A percentile compares a stretch with the other conserved stretches of the same genome.
phyloP scores from a whole-genome alignment of 2,888 invertebrate genomes.

The Caenorhabditis doughertyi region DNA sequence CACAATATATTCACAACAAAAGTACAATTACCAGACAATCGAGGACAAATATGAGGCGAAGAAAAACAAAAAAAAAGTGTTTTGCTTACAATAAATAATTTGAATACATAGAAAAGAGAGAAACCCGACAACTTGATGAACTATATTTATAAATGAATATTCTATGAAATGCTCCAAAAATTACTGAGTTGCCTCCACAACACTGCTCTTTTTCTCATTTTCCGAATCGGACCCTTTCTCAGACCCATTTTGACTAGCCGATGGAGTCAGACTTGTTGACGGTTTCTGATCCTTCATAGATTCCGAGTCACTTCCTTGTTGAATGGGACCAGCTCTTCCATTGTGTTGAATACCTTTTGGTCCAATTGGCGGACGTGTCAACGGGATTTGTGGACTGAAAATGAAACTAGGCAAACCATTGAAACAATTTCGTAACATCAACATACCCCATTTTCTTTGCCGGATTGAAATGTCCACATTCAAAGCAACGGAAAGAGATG shows the following conservation, averaged over 20 bases:
- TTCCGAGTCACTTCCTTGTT: not conserved
- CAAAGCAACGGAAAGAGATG: constrained; percentile 88
- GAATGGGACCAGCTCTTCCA: constrained; percentile 11
- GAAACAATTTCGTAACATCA: not conserved
- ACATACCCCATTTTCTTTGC: constrained; percentile 68
- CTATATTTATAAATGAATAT: not conserved
- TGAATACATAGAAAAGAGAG: not conserved
- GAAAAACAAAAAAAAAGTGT: not conserved
- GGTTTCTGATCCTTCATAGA: constrained; percentile 18
- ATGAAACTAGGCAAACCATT: not conserved
- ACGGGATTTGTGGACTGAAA: constrained; percentile 46
- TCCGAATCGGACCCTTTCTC: constrained; percentile 21
- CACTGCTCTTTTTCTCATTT: not conserved
- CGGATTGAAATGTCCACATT: constrained; percentile 76
- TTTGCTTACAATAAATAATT: not conserved
- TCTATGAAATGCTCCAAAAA: not conserved
- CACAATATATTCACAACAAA: constrained; percentile 38
- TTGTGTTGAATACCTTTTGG: constrained; percentile 48
- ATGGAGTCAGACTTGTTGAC: constrained; percentile 6
- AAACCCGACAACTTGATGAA: constrained; percentile 2
- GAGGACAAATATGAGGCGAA: not conserved
- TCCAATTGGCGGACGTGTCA: constrained; percentile 41
- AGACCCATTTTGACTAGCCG: constrained; percentile 26
- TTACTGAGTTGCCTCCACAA: not conserved
- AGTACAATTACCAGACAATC: constrained; percentile 33